Evolutionary conservation across 2,113 vertebrate species (phyloP), one percentile per base, ranked within the genome.

Genomic region (Rousettus leschenaultii): DNA sequence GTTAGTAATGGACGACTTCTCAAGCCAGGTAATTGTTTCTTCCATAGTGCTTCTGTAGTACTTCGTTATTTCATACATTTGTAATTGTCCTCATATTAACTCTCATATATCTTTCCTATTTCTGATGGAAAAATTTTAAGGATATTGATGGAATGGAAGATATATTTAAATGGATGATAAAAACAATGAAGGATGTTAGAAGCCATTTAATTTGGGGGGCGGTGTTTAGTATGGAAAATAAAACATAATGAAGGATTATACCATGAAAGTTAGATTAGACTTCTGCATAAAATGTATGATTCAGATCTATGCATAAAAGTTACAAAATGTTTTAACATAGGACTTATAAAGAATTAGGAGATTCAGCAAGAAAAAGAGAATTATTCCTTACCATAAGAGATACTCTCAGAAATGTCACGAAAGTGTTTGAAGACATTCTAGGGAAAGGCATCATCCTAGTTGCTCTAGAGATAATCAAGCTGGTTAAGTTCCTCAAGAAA

Each of bases 401-500:
- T 15, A 48, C 30, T 94, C 70, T 89, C n/a, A 89, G 57, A 74
- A 71, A 63, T 77, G n/a, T 95, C 57, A 94, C 16, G 83, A 83
- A 90, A 68, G 68, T 38, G n/a, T 53, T 66, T 94, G 51, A 96
- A 65, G 59, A 71, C 68, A 14, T 91, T 2, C 40, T 51, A 77
- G 40, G 28, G 3, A 22, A 95, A 84, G 33, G 14, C 7, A 87
- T 57, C 21, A 63, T 63, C 21, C 11, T 57, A 40, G 21, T 30
- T 77, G 4, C 88, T 93, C 79, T 95, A 33, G 71, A 57, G 71
- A 85, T 82, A 92, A 82, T 65, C 40, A 94, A 28, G 26, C 73
- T 74, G 38, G 35, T 65, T 79, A 73, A 61, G 30, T 84, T 78
- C 33, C 68, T 95, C 19, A 93, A n/a, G 66, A 95, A 89, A 94